Evolutionary conservation across 2,888 invertebrate species (phyloP), one percentile per base, ranked within the genome.

Genomic region (Nebria salina): DNA sequence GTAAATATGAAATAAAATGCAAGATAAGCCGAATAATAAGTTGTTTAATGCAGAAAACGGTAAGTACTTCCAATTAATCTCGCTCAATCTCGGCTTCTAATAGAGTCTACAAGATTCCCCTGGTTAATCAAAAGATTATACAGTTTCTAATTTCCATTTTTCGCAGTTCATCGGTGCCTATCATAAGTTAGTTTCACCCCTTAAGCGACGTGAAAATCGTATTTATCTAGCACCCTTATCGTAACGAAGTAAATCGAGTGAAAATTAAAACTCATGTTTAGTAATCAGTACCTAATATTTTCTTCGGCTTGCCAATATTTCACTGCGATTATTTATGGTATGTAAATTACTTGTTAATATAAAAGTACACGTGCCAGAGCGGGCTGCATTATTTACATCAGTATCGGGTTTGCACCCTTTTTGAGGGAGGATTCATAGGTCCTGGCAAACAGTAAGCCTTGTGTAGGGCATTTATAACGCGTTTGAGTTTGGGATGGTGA

Each of bases 271-370:
- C 72, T 77, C 77, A 77, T 77, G 77, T 77, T 77, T 77, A 64
- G 77, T 77, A 77, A 77, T 77, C 77, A 77, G 64, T 72, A 11
- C 25, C 72, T 77, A 77, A 77, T 77, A 77, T 77, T 77, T 77
- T 42, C 76, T 66, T 66, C 41, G 76, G 65, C 41, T 76, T 76
- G 65, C 76, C 76, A 42, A 34, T 68, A 25, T 15, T 25, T 68
- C 68, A 34, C 20, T 72, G 34, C 2, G 54, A 77, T 77, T 77
- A 77, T 77, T 77, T 77, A 77, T 77, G 64, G 65, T 42, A 77
- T 77, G 77, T 64, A 77, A 77, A 77, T 77, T 77, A 43, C 26
- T 54, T 54, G 54, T 11, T 68, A 70, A 76, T 70, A 76, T 76
- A 76, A 70, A 76, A 76, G 70, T 76, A 70, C 76, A 76, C 70